These are phyloP conservation scores for Ichneumon xanthorius DNA, from an alignment of 2,888 invertebrate genomes.

Conservation along the genomic window DNA sequence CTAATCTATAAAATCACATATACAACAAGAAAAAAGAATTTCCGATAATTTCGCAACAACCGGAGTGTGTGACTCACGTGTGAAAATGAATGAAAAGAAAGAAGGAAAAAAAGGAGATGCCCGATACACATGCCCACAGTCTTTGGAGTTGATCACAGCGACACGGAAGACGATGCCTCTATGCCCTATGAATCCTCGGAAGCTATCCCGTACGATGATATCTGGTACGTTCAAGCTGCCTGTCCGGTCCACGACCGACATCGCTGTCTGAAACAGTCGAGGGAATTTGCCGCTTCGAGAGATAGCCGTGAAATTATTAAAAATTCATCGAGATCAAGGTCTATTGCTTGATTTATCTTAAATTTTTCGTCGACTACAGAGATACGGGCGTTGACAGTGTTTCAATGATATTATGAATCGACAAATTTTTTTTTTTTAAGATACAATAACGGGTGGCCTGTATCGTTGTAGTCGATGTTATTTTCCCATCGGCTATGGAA, in stretches of 20 bases:
- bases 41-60: neutral
- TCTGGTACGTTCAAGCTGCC: constrained; percentile 78
- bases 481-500: constrained; percentile 47
- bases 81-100: neutral
- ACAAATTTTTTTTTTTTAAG: neutral
- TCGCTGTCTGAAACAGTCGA: constrained; percentile 80
- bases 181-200: constrained; percentile 72
- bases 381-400: constrained; percentile 65
- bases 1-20: neutral
- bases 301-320: constrained; percentile 72
- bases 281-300: constrained; percentile 79
- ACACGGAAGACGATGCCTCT: constrained; percentile 72
- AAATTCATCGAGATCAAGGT: constrained; percentile 70
- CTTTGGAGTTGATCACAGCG: constrained; percentile 77
- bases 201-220: constrained; percentile 71
- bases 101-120: constrained; percentile 35
- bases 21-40: constrained; percentile 2
- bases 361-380: constrained; percentile 65
- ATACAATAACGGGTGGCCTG: constrained; percentile 46
- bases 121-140: constrained; percentile 74
- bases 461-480: constrained; percentile 71
- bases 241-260: constrained; percentile 80
- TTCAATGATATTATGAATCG: neutral
- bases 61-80: constrained; percentile 50
- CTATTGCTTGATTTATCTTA: constrained; percentile 50